Conservation (phyloP, 2,113 vertebrate genomes). For the Alouatta palliata region DNA sequence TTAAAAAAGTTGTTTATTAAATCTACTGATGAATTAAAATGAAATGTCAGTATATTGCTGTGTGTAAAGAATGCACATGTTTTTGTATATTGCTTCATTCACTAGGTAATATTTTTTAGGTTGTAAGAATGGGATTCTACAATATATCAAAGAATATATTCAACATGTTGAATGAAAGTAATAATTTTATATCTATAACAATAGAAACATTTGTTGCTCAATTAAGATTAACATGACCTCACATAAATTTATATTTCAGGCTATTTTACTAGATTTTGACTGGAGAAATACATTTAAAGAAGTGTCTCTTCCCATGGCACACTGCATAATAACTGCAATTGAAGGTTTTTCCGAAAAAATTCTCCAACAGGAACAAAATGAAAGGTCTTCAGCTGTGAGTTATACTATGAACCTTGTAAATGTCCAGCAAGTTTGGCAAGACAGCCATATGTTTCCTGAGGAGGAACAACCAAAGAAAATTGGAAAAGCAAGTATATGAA, state of each 20-base stretch:
- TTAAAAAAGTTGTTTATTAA: conserved; percentile 69
- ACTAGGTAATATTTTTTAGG: conserved; percentile 56
- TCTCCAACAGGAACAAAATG: conserved; percentile 89
- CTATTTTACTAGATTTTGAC: conserved; percentile 87
- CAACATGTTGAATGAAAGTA: conserved; percentile 21
- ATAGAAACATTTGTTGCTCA: conserved; percentile 45
- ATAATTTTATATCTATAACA: conserved; percentile 64
- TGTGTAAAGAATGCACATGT: conserved; percentile 67
- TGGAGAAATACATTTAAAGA: conserved; percentile 93
- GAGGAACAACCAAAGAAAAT: conserved; percentile 91
- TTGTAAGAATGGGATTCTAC: conserved; percentile 52
- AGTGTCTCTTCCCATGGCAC: conserved; percentile 89
- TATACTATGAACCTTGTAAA: conserved; percentile 81
- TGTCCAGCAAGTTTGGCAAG: conserved; percentile 80
- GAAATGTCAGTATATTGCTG: conserved; percentile 59
- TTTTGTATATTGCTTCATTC: conserved; percentile 67
- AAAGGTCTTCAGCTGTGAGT: conserved; percentile 78
- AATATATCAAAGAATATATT: conserved; percentile 38
- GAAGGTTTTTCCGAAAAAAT: conserved; percentile 89
- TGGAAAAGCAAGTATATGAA: conserved; percentile 89
- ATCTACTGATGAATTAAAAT: conserved; percentile 61
- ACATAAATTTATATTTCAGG: conserved; percentile 83
- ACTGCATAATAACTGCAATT: conserved; percentile 88
- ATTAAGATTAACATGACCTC: conserved; percentile 45
- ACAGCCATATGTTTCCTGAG: conserved; percentile 79